Percentiles rank a stretch among this genome's conserved stretches.
Conservation (phyloP, 37 sponge, comb jelly and placozoan genomes). For the Chondrosia reniformis region DNA sequence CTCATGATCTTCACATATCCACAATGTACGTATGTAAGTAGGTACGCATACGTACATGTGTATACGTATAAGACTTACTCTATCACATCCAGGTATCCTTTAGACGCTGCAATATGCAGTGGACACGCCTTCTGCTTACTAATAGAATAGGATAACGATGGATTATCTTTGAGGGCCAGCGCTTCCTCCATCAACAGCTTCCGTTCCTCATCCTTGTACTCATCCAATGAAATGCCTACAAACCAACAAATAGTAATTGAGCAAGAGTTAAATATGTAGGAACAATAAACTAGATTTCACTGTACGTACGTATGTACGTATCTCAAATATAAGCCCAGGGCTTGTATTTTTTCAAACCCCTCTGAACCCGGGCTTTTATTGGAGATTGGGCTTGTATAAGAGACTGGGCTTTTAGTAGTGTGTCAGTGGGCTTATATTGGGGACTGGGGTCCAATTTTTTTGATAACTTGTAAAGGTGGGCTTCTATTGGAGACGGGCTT, state of each 20-base stretch:
- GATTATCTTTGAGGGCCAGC: slow-evolving; percentile 47
- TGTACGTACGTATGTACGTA: neutral
- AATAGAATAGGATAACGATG: slow-evolving; percentile 5
- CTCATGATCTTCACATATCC: too few relatives aligned
- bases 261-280: neutral
- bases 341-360: too few relatives aligned
- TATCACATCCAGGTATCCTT: slow-evolving; percentile 64
- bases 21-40: neutral
- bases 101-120: slow-evolving; percentile 82
- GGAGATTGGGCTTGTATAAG: too few relatives aligned
- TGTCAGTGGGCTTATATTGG: too few relatives aligned
- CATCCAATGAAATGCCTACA: slow-evolving; percentile 57
- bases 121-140: slow-evolving; percentile 54
- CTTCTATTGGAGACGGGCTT: too few relatives aligned
- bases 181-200: slow-evolving; percentile 68
- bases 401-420: too few relatives aligned
- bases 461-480: too few relatives aligned
- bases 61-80: slow-evolving; percentile 45
- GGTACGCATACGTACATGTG: neutral
- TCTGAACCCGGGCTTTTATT: too few relatives aligned
- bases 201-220: slow-evolving; percentile 50
- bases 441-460: too few relatives aligned
- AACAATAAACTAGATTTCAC: neutral
- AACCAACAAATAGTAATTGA: neutral
- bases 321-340: neutral